A percentile compares a stretch with the other conserved stretches of the same genome.
Evolutionary conservation across 2,113 vertebrate species (phyloP).

Genomic region (Bubalus kerabau): DNA sequence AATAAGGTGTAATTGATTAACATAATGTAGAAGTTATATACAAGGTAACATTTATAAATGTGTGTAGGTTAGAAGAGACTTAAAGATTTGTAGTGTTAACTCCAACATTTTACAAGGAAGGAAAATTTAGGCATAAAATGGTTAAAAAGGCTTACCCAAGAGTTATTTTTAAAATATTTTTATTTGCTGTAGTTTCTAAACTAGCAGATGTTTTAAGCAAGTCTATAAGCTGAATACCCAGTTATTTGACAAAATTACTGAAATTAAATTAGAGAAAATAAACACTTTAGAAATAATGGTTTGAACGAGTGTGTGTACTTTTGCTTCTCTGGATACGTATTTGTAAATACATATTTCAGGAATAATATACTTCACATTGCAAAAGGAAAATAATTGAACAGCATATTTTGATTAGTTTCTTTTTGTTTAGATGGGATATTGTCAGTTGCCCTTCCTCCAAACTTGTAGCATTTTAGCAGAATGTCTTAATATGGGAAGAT

Average conservation of each 20-base stretch:
- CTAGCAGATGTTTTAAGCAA: conserved; percentile 53
- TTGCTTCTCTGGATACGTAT: conserved; percentile 30
- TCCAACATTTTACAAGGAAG: neutral
- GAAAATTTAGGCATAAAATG: neutral
- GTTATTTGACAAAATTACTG: conserved; percentile 70
- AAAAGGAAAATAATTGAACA: conserved; percentile 50
- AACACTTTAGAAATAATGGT: conserved; percentile 59
- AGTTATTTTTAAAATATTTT: conserved; percentile 57
- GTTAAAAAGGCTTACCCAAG: conserved; percentile 33
- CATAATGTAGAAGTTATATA: neutral
- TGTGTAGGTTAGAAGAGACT: neutral
- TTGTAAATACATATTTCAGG: neutral
- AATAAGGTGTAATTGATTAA: neutral
- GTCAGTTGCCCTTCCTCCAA: neutral
- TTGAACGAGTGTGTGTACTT: conserved; percentile 45
- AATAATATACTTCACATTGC: conserved; percentile 42
- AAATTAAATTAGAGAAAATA: conserved; percentile 71
- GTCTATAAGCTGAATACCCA: conserved; percentile 54
- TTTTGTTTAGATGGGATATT: conserved; percentile 56
- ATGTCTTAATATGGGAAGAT: conserved; percentile 20
- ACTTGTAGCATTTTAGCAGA: neutral
- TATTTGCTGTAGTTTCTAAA: conserved; percentile 63
- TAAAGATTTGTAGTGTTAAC: conserved; percentile 21
- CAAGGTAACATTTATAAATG: neutral
- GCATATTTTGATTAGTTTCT: conserved; percentile 53